Conservation (phyloP, 2,797 vertebrate genomes). For the Helostoma temminkii region DNA sequence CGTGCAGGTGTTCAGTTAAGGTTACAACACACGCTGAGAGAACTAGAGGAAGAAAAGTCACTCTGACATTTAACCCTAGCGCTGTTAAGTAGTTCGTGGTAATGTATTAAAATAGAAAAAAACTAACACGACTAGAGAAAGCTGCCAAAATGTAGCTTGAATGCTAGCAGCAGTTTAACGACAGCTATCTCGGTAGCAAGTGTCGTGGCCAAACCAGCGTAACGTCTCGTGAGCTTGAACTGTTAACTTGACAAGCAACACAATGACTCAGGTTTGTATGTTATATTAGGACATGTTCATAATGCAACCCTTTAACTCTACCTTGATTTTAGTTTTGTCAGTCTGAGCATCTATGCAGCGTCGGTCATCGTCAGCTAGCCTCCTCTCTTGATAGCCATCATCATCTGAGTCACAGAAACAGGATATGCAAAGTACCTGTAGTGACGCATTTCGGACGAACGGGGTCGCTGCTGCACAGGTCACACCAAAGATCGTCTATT, state of each 20-base stretch:
- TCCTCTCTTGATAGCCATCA: slow-evolving; percentile 55
- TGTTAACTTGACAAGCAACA: not conserved
- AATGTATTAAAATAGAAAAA: not conserved
- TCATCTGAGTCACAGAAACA: slow-evolving; percentile 74
- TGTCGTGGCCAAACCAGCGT: not conserved
- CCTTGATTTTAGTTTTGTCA: slow-evolving; percentile 35
- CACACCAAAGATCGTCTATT: slow-evolving; percentile 17
- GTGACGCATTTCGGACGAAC: not conserved
- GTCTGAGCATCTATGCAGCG: slow-evolving; percentile 50
- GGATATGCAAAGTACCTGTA: slow-evolving; percentile 70
- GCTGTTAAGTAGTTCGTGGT: no score
- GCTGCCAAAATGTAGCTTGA: not conserved
- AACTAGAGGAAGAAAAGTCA: not conserved
- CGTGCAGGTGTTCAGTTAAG: slow-evolving; percentile 49
- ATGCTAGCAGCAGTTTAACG: slow-evolving; percentile 61
- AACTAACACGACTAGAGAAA: no score
- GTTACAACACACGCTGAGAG: slow-evolving; percentile 26
- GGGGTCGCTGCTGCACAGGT: slow-evolving; percentile 42
- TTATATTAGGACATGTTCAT: rapidly evolving
- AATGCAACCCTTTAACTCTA: not conserved
- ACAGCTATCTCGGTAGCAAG: slow-evolving; percentile 20
- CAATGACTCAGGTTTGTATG: no score
- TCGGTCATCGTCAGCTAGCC: slow-evolving; percentile 37
- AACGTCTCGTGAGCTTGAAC: not conserved
- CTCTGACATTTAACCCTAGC: not conserved